These are phyloP conservation scores for Malacosoma neustria DNA, from an alignment of 2,888 invertebrate species.

Conservation along the genomic window DNA sequence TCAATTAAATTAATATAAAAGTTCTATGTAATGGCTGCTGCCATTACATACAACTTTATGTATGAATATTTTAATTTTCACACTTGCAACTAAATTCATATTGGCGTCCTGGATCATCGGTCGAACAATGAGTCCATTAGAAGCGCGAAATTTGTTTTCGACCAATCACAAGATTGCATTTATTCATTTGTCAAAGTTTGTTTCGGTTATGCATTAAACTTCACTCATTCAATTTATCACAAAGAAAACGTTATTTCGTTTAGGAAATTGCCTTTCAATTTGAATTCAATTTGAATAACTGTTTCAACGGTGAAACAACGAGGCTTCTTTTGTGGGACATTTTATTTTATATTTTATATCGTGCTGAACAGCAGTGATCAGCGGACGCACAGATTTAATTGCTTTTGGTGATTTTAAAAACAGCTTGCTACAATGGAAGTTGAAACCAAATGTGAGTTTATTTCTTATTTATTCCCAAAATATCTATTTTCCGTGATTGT, in stretches of 20 bases:
- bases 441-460: slow-evolving; percentile 52
- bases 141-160: slow-evolving; percentile 47
- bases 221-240: slow-evolving; percentile 18
- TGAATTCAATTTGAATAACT: slow-evolving; percentile 45
- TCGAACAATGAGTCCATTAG: slow-evolving; percentile 35
- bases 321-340: slow-evolving; percentile 25
- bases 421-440: slow-evolving; percentile 48
- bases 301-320: slow-evolving; percentile 39
- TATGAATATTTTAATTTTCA: too few relatives aligned
- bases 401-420: slow-evolving; percentile 10
- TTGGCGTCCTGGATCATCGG: slow-evolving; percentile 36
- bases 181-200: slow-evolving; percentile 34
- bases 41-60: too few relatives aligned
- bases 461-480: slow-evolving; percentile 6
- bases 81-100: slow-evolving; percentile 2
- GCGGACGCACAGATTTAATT: slow-evolving; percentile 28
- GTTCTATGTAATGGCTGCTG: too few relatives aligned
- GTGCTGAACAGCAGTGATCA: slow-evolving; percentile 23
- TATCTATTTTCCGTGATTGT: too few relatives aligned
- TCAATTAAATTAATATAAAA: too few relatives aligned
- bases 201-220: slow-evolving; percentile 15
- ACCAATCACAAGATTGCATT: slow-evolving; percentile 45
- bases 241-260: slow-evolving; percentile 27
- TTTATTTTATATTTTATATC: slow-evolving; percentile 24
- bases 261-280: slow-evolving; percentile 36